These are phyloP conservation scores for Meghimatium bilineatum DNA, from an alignment of 2,888 invertebrate genomes.

Conservation along the genomic window DNA sequence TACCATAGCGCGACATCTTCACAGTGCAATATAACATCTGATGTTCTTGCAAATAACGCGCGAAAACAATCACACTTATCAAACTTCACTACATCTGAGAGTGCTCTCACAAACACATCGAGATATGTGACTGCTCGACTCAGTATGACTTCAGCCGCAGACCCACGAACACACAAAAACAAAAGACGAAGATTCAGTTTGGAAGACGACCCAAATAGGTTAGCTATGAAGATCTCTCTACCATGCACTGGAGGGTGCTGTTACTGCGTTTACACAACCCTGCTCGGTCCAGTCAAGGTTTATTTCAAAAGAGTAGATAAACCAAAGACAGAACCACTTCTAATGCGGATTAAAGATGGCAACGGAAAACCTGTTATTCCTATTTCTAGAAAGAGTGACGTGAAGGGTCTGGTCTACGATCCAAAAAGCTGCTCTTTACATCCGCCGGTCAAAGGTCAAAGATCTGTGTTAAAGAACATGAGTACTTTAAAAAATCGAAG, in stretches of 20 bases:
- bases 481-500: neutral
- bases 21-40: no score
- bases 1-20: neutral
- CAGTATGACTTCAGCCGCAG: neutral
- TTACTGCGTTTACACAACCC: conserved; percentile 48
- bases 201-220: conserved; percentile 22
- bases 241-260: conserved; percentile 45
- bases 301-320: conserved; percentile 38
- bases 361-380: conserved; percentile 43
- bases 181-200: conserved; percentile 22
- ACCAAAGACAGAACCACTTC: conserved; percentile 35
- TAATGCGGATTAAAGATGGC: conserved; percentile 42
- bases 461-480: conserved; percentile 21
- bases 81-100: neutral
- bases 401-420: conserved; percentile 47
- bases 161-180: neutral
- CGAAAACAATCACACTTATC: neutral
- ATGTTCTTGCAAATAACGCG: neutral
- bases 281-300: conserved; percentile 49
- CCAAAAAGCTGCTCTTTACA: conserved; percentile 35
- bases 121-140: neutral
- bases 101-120: neutral
- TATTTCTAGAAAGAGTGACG: conserved; percentile 42
- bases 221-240: conserved; percentile 38
- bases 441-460: conserved; percentile 37